Evolutionary conservation across 1,140 invertebrate species (phyloP), one percentile per base, ranked within the genome.

Genomic region (Yoshiicerus persimilis): DNA sequence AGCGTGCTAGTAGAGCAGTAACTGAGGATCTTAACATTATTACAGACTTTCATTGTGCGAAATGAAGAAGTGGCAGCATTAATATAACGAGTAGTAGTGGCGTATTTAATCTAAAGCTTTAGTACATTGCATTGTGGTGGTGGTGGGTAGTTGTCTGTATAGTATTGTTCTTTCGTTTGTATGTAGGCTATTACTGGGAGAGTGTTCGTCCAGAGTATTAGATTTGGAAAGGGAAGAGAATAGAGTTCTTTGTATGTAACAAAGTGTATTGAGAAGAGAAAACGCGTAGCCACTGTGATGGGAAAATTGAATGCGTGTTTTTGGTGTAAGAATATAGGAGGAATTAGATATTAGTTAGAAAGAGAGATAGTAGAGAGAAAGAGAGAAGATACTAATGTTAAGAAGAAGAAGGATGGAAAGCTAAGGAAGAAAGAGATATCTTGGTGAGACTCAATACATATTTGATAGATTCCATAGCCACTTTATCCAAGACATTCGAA

Each of bases 381-480:
- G n/a, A 11, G 47, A n/a, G 10, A 10, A n/a, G n/a, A 56, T n/a
- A n/a, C 10, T 56, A 8, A 70, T 20, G 8, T 70, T 11, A 16
- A 70, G 25, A 23, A 70, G 66, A 25, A 25, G 66, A 83, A 25
- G n/a, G 77, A 83, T 30, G 38, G 36, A 39, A 36, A 83, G 77
- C 11, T 34, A 56, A 56, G 47, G 13, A n/a, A 5, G 27, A 84
- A 20, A 36, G 13, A 77, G 75, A 80, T 30, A 80, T 80, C 75
- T 80, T 80, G 75, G 75, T 5, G 13, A 25, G 83, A 84, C 83
- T 84, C 38, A 84, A 84, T 84, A 84, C 83, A 84, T 84, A 84
- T 84, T 84, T 84, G 83, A 84, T 84, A 84, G 83, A 84, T 41
- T 84, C 83, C 83, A 41, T 56, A 84, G 83, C 32, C n/a, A 38